phyloP scores from a whole-genome alignment of 2,113 vertebrate genomes.

The Gallinago undulata region DNA sequence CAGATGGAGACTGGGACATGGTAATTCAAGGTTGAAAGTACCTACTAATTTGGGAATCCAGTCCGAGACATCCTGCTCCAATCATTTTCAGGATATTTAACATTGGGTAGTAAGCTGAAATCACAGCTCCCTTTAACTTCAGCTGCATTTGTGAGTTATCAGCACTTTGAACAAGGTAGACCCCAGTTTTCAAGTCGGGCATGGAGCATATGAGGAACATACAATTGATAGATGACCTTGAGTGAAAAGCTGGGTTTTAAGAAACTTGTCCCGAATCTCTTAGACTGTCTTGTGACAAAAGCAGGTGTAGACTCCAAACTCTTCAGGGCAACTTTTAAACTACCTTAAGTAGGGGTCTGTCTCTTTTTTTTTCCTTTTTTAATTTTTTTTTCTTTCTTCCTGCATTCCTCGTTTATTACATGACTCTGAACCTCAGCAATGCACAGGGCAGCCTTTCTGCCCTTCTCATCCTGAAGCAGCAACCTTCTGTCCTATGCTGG shows the following conservation, averaged over 20 bases:
- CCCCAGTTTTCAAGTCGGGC: accelerated
- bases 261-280: not conserved
- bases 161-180: not conserved
- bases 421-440: not conserved
- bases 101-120: not conserved
- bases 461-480: not conserved
- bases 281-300: not conserved
- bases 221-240: not conserved
- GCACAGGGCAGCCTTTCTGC: not conserved
- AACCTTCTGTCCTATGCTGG: not conserved
- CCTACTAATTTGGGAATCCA: not conserved
- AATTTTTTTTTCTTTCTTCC: not conserved
- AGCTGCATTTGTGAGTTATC: not conserved
- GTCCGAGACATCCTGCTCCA: not conserved
- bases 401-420: not conserved
- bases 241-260: not conserved
- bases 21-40: not conserved
- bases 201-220: not conserved
- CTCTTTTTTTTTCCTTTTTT: too few relatives aligned
- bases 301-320: not conserved
- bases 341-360: not conserved
- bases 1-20: not conserved
- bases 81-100: not conserved
- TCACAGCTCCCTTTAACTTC: not conserved
- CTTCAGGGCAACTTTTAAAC: not conserved